Conservation (phyloP, 2,797 vertebrate genomes). For the Ptychobarbus kaznakovi region DNA sequence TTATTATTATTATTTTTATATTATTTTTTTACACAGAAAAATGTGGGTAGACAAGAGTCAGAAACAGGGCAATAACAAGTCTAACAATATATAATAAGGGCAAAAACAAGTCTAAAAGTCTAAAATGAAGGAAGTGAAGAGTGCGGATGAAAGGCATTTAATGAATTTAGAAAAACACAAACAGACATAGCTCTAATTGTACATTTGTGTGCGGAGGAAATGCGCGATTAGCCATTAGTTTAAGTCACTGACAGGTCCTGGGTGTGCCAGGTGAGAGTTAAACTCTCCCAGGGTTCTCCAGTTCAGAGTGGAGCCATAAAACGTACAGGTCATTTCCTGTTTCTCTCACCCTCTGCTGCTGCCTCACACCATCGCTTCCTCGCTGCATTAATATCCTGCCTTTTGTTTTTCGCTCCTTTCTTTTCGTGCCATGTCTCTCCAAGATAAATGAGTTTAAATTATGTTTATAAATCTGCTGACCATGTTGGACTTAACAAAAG, state of each 20-base stretch:
- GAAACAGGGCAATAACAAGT: not conserved
- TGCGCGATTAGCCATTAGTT: conserved; percentile 52
- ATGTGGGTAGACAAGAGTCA: not conserved
- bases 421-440: not conserved
- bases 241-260: conserved; percentile 37
- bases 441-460: not conserved
- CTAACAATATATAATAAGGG: not conserved
- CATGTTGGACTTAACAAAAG: not conserved
- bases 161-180: conserved; percentile 46
- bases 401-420: conserved; percentile 11
- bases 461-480: conserved; percentile 26
- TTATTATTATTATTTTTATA: not conserved
- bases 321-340: conserved; percentile 54
- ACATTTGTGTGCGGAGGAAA: conserved; percentile 45
- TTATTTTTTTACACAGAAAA: not conserved
- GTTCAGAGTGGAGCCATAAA: conserved; percentile 39
- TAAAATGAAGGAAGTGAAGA: conserved; percentile 21
- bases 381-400: conserved; percentile 32
- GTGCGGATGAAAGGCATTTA: conserved; percentile 21
- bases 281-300: conserved; percentile 53
- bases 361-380: conserved; percentile 24
- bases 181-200: conserved; percentile 33
- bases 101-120: conserved; percentile 1
- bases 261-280: conserved; percentile 39
- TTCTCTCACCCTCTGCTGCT: conserved; percentile 41